Evolutionary conservation across 2,113 vertebrate species (phyloP).

Genomic region (Rousettus leschenaultii): DNA sequence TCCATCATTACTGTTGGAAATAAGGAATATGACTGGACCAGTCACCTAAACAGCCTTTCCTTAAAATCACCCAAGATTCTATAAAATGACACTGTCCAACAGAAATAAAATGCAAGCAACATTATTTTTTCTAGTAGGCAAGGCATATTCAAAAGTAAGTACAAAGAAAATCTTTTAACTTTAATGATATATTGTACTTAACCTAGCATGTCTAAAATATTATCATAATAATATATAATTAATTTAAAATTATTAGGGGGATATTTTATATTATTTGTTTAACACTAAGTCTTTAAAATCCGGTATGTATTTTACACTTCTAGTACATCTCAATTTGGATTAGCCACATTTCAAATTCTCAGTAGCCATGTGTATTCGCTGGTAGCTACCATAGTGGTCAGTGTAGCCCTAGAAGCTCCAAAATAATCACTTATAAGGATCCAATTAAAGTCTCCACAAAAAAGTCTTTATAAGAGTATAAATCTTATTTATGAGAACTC

Average conservation of each 20-base stretch:
- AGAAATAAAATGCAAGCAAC: background rate
- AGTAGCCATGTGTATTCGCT: background rate
- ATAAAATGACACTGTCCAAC: background rate
- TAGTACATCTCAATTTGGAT: background rate
- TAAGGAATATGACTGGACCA: background rate
- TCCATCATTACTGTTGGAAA: background rate
- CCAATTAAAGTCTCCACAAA: background rate
- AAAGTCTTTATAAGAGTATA: background rate
- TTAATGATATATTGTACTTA: background rate
- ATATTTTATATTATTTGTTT: background rate
- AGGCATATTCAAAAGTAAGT: background rate
- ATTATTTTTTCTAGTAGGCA: background rate
- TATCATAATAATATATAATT: background rate
- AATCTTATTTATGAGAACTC: background rate
- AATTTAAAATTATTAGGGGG: background rate
- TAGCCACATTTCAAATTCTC: background rate
- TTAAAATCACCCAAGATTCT: background rate
- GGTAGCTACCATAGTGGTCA: background rate
- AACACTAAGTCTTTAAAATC: background rate
- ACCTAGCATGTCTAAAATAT: background rate
- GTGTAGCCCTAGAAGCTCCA: background rate
- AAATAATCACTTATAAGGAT: background rate
- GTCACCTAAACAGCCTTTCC: background rate
- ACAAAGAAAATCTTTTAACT: background rate
- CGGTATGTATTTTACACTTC: background rate